Base-by-base conservation (phyloP, 1,140 invertebrate species). In the Glossosoma conforme region DNA sequence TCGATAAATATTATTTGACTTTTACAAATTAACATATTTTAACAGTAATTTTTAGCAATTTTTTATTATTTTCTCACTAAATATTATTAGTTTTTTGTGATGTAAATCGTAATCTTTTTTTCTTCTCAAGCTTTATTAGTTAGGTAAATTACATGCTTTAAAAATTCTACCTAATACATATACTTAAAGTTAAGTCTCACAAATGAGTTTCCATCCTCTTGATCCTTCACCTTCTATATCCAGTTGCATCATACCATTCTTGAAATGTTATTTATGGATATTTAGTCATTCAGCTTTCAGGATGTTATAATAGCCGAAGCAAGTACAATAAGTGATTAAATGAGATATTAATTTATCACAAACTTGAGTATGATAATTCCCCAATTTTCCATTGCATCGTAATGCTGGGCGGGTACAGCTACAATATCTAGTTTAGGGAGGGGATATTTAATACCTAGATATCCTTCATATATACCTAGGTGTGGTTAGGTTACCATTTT, bases 291-390 rank as follows among this genome's bases (percentile, higher is more conserved):
- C n/a, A n/a, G n/a, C n/a, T n/a, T 19, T 40, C n/a, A 17, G 10
- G 15, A n/a, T 40, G 19, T 19, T 19, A 13, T 13, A 13, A 35
- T 35, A 38, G 3, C 9, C 3, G 36, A 4, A 4, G 4, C 10
- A 4, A 17, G 10, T 38, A 19, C 20, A 18, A 15, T 28, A 28
- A 2, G 8, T 41, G 5, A 6, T 21, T 3, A 41, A 18, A 21
- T 17, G 17, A 33, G 17, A 45, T 21, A 33, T 22, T 45, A 22
- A 45, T 18, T 28, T 14, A 22, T 43, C 11, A 4, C 37, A 45
- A 58, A 79, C 85, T 79, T 77, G 66, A 86, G 89, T 1, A 82
- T 87, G n/a, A 89, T 80, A 3, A 90, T 64, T 1, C 84, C 84
- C 82, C 83, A 85, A 60, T 86, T 86, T 58, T 87, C 84, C 84